Evolutionary conservation across 2,113 vertebrate species (phyloP).

Genomic region (Oreochromis niloticus): DNA sequence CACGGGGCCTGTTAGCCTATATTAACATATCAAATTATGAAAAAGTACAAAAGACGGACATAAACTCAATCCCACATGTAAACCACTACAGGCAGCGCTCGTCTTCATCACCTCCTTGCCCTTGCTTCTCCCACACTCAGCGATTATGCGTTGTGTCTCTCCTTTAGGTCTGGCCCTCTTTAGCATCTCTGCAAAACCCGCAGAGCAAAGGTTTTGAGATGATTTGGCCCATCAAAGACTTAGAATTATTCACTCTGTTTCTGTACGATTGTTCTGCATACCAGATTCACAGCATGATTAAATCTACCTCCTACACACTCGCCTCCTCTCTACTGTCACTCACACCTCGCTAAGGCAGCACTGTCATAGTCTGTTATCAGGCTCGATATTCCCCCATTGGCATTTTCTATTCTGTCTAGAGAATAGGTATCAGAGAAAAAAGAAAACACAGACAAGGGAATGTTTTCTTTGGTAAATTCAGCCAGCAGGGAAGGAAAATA

Average conservation of each 20-base stretch:
- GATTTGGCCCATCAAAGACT: constrained; percentile 20
- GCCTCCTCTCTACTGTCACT: constrained; percentile 34
- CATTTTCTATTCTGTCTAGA: constrained; percentile 4
- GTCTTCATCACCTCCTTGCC: not conserved
- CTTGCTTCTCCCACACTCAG: not conserved
- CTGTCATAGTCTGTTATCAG: constrained; percentile 35
- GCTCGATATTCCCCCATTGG: constrained; percentile 27
- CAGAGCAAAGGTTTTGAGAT: constrained; percentile 3
- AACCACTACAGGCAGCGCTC: not conserved
- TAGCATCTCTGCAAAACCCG: not conserved
- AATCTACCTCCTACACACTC: constrained; percentile 37
- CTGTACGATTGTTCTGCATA: constrained; percentile 30
- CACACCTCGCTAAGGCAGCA: constrained; percentile 24
- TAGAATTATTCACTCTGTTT: constrained; percentile 21
- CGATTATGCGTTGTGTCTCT: not conserved
- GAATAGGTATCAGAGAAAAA: not conserved
- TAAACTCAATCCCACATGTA: not conserved
- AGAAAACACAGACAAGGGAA: not conserved
- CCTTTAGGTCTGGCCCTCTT: not conserved
- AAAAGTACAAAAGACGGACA: not conserved
- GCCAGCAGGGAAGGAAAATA: constrained; percentile 6
- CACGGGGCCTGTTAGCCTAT: not conserved
- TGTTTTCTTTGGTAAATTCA: constrained; percentile 23
- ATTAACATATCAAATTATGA: not conserved
- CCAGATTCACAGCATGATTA: constrained; percentile 17